Conservation (phyloP, 2,113 vertebrate species). For the Pseudorhombus dupliciocellatus region DNA sequence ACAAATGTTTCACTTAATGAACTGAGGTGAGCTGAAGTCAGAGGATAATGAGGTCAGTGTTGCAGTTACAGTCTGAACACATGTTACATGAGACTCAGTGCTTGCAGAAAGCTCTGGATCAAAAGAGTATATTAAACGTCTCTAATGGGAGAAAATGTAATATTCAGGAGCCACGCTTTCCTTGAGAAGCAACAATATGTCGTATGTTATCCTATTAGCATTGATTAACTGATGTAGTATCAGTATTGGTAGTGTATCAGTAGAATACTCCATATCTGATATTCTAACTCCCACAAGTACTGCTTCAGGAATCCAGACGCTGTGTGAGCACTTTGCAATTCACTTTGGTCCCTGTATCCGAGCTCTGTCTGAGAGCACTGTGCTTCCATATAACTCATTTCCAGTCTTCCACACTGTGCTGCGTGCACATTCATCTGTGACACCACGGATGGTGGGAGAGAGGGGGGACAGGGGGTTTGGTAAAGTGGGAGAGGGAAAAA, state of each 20-base stretch:
- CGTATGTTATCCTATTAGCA: neutral
- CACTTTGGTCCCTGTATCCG: conserved; percentile 16
- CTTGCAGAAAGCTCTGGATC: too few species aligned
- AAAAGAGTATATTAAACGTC: neutral
- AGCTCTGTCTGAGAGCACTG: conserved; percentile 18
- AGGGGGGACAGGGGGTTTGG: conserved; percentile 8
- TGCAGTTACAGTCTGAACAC: neutral
- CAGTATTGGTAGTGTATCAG: neutral
- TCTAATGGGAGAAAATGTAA: conserved; percentile 2
- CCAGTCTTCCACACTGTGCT: conserved; percentile 28
- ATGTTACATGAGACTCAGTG: too few species aligned
- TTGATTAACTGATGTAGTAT: neutral
- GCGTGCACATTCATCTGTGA: conserved; percentile 44
- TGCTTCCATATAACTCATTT: conserved; percentile 43
- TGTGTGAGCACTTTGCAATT: conserved; percentile 31
- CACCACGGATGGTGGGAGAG: conserved; percentile 23
- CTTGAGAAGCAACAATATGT: neutral
- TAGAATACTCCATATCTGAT: neutral
- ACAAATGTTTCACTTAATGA: neutral
- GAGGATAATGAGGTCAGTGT: neutral
- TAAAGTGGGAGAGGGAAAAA: conserved; percentile 32
- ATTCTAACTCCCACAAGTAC: neutral
- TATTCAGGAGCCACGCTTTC: conserved; percentile 3
- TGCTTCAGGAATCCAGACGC: conserved; percentile 21
- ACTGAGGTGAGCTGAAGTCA: neutral